Percentiles rank a stretch among this genome's conserved stretches.
Evolutionary conservation across 2,888 invertebrate species (phyloP).

Genomic region (Gastracanthus pulcherrimus): DNA sequence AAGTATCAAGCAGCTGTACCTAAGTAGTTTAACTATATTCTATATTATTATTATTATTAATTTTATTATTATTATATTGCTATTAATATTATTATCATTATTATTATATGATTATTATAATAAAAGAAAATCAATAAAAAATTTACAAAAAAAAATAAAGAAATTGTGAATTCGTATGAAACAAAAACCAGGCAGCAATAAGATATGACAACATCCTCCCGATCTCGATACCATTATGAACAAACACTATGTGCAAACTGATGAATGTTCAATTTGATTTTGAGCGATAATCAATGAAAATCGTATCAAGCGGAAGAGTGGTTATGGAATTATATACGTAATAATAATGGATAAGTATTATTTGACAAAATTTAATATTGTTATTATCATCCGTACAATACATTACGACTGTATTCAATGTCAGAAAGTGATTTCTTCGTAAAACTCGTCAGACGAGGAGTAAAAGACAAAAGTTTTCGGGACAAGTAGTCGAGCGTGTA

Average conservation of each 20-base stretch:
- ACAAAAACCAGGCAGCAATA: slow-evolving; percentile 49
- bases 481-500: background rate
- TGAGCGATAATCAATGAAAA: slow-evolving; percentile 48
- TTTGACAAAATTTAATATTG: background rate
- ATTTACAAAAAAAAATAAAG: slow-evolving; percentile 59
- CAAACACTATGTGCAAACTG: background rate
- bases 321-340: slow-evolving; percentile 24
- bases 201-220: slow-evolving; percentile 41
- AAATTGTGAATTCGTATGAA: slow-evolving; percentile 41
- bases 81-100: slow-evolving; percentile 62
- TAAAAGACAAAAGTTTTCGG: background rate
- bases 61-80: slow-evolving; percentile 62
- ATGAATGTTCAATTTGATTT: slow-evolving; percentile 24
- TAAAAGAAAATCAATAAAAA: slow-evolving; percentile 65
- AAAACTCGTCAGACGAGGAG: background rate
- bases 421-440: too few relatives aligned
- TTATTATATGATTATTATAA: slow-evolving; percentile 66
- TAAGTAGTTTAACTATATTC: slow-evolving; percentile 72
- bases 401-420: slow-evolving; percentile 19
- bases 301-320: slow-evolving; percentile 5
- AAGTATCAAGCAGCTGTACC: slow-evolving; percentile 75
- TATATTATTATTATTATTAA: slow-evolving; percentile 64
- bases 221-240: slow-evolving; percentile 27
- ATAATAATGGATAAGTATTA: slow-evolving; percentile 31
- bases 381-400: slow-evolving; percentile 16